These are phyloP conservation scores for Chelonia mydas DNA, from an alignment of 2,797 vertebrate species.

Conservation along the genomic window DNA sequence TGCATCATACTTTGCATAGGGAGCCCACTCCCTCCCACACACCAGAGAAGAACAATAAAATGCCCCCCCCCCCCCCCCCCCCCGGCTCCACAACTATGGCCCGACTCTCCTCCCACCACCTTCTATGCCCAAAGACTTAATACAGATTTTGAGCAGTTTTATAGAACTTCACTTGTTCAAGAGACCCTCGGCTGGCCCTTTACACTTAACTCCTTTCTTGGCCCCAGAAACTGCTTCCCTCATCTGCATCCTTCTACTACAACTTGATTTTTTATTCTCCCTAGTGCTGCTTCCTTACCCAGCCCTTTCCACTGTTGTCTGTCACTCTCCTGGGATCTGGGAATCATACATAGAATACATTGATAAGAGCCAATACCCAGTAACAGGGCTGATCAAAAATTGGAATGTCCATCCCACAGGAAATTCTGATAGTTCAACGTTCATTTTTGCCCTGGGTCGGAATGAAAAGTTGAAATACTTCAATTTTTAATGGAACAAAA, in stretches of 20 bases:
- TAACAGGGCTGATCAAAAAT: background rate
- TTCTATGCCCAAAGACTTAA: background rate
- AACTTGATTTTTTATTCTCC: background rate
- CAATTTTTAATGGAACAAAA: background rate
- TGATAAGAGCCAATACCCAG: background rate
- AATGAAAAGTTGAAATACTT: background rate
- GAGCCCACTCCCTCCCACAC: background rate
- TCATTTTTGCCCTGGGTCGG: background rate
- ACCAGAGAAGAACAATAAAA: background rate
- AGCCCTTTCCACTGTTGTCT: background rate
- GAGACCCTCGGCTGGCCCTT: conserved; percentile 25
- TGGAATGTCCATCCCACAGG: background rate
- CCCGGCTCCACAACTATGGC: background rate
- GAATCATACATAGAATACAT: background rate
- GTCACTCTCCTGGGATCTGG: background rate
- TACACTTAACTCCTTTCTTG: background rate
- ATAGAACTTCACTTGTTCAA: background rate
- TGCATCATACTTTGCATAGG: conserved; percentile 25
- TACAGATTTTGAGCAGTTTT: background rate
- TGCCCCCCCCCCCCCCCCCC: background rate
- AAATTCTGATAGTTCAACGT: background rate
- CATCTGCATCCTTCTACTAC: background rate
- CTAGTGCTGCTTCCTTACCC: background rate
- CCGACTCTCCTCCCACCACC: background rate
- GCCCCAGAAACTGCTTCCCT: background rate